Conservation (phyloP, 2,113 vertebrate genomes). For the Trichechus manatus region DNA sequence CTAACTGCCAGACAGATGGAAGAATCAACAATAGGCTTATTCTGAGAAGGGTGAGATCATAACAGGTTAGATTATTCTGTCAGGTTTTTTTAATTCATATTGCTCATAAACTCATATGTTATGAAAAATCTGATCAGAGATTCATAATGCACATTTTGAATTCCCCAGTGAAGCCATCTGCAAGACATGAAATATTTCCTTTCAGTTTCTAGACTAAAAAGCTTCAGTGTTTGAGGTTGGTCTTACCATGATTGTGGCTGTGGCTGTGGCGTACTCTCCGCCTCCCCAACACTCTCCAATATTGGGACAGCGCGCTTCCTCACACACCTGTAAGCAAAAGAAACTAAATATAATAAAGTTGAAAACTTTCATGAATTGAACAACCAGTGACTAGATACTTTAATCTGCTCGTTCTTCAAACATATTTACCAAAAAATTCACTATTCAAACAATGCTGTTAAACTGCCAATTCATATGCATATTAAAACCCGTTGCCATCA, state of each 20-base stretch:
- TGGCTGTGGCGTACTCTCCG: slow-evolving; percentile 95
- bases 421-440: slow-evolving; percentile 22
- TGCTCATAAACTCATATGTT: background rate
- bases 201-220: background rate
- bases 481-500: too few relatives aligned
- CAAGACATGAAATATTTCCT: background rate
- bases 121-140: background rate
- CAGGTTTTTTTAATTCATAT: background rate
- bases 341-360: background rate
- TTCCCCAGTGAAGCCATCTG: background rate
- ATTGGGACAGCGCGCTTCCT: slow-evolving; percentile 98
- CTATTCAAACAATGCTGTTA: background rate
- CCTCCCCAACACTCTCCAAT: slow-evolving; percentile 99
- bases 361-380: background rate
- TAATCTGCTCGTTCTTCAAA: background rate
- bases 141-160: background rate
- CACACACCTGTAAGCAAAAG: slow-evolving; percentile 92
- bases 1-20: background rate
- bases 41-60: background rate
- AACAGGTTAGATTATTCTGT: background rate
- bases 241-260: slow-evolving; percentile 98
- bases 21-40: background rate
- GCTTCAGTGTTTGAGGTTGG: background rate
- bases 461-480: background rate
- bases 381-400: background rate